These are phyloP conservation scores for Nineta flava DNA, from an alignment of 2,888 invertebrate species.

Conservation along the genomic window DNA sequence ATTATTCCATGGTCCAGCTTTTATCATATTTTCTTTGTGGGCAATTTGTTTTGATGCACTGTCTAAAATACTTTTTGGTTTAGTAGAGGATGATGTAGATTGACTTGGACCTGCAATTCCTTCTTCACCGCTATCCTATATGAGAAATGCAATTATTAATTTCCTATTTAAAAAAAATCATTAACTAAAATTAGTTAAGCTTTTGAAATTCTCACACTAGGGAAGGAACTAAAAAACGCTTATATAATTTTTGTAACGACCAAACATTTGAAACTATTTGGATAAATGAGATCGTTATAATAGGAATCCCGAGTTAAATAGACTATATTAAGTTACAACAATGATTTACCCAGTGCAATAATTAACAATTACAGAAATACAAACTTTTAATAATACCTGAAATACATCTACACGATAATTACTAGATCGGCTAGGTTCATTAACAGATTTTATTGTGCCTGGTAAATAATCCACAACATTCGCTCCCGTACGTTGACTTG, in stretches of 20 bases:
- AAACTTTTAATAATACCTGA: constrained; percentile 30
- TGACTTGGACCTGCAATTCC: constrained; percentile 18
- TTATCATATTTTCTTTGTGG: constrained; percentile 54
- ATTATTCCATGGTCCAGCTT: constrained; percentile 53
- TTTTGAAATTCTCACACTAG: no score
- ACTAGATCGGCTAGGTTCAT: constrained; percentile 28
- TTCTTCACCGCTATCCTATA: constrained; percentile 24
- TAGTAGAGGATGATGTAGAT: constrained; percentile 17
- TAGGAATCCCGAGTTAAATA: background rate
- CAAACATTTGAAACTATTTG: no score
- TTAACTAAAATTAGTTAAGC: no score
- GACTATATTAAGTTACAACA: background rate
- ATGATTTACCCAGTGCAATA: no score
- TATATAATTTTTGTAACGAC: no score
- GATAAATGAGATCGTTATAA: no score
- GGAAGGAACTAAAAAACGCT: no score
- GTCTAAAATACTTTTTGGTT: constrained; percentile 34
- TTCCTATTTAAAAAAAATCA: background rate
- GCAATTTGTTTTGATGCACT: constrained; percentile 34
- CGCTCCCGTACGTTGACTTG: constrained; percentile 39
- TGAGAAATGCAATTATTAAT: constrained; percentile 2
- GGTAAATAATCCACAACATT: constrained; percentile 34
- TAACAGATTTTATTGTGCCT: constrained; percentile 26
- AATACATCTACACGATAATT: constrained; percentile 38
- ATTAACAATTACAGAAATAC: constrained; percentile 5